Conservation (phyloP, 2,888 invertebrate genomes). For the Thysanoteuthis rhombus region DNA sequence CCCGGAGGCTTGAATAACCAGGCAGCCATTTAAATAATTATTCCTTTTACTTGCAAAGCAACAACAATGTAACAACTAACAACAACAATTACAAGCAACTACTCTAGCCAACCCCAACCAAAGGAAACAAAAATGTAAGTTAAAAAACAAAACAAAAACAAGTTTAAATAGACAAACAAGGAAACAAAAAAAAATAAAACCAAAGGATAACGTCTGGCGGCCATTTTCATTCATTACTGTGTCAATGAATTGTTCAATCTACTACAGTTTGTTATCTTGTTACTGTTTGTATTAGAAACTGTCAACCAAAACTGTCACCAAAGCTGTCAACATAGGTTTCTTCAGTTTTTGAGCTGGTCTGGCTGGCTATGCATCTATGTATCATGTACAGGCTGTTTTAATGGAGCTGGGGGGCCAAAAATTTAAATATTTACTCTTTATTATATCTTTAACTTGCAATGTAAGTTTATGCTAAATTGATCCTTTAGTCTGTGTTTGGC, state of each 20-base stretch:
- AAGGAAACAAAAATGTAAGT: background rate
- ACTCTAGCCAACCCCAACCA: background rate
- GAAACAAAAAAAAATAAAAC: background rate
- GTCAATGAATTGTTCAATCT: slow-evolving; percentile 12
- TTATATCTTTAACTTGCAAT: too few species aligned
- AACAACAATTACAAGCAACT: background rate
- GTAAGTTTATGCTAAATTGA: too few species aligned
- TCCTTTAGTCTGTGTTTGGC: too few species aligned
- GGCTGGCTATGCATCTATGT: too few species aligned
- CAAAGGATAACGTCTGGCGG: background rate
- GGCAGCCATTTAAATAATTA: background rate
- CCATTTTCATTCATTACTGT: background rate
- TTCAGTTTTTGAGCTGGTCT: too few species aligned
- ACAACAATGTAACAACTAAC: background rate
- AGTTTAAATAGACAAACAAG: background rate
- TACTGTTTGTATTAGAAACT: too few species aligned
- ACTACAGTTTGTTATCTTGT: background rate
- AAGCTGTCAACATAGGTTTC: too few species aligned
- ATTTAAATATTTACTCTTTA: too few species aligned
- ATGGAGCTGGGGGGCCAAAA: too few species aligned
- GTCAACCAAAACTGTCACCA: too few species aligned
- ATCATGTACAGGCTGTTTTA: too few species aligned
- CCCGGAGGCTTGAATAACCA: background rate
- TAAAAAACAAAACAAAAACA: background rate
- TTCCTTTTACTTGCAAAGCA: background rate